Evolutionary conservation across 2,797 vertebrate species (phyloP).

Genomic region (Chloroceryle inda): DNA sequence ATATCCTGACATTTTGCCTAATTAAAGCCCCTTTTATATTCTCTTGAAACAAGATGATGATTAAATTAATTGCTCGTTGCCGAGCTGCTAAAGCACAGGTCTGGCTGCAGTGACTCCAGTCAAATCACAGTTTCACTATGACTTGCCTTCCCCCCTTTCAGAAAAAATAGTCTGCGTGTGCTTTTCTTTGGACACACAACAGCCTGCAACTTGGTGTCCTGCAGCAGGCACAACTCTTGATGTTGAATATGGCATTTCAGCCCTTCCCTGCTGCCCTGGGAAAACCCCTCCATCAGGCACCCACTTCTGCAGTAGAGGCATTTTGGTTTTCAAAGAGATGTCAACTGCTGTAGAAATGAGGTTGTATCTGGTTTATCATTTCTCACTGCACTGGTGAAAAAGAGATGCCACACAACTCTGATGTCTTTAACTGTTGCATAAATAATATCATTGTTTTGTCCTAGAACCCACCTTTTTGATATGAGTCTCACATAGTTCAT

Average conservation of each 20-base stretch:
- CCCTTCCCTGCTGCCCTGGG: not conserved
- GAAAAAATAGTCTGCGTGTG: not conserved
- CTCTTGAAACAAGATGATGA: not conserved
- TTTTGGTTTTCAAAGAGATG: not conserved
- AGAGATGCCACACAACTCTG: not conserved
- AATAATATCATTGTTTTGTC: not conserved
- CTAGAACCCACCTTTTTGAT: not conserved
- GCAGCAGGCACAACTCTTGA: rapidly evolving
- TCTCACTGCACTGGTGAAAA: not conserved
- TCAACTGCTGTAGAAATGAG: not conserved
- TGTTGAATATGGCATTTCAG: not conserved
- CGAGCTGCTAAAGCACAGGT: not conserved
- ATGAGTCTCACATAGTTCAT: not conserved
- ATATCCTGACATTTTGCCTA: not conserved
- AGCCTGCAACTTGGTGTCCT: not conserved
- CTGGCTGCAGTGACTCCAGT: not conserved
- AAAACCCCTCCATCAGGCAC: not conserved
- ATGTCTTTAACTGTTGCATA: not conserved
- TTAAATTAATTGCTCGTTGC: not conserved
- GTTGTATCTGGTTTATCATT: not conserved
- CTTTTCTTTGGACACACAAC: not conserved
- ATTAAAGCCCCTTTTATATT: not conserved
- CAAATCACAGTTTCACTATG: not conserved
- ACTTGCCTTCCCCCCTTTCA: not conserved
- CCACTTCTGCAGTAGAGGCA: too few species aligned